Percentiles rank a stretch among this genome's conserved stretches.
These are phyloP conservation scores for Tupaia chinensis DNA, from an alignment of 2,113 vertebrate species.

Conservation along the genomic window DNA sequence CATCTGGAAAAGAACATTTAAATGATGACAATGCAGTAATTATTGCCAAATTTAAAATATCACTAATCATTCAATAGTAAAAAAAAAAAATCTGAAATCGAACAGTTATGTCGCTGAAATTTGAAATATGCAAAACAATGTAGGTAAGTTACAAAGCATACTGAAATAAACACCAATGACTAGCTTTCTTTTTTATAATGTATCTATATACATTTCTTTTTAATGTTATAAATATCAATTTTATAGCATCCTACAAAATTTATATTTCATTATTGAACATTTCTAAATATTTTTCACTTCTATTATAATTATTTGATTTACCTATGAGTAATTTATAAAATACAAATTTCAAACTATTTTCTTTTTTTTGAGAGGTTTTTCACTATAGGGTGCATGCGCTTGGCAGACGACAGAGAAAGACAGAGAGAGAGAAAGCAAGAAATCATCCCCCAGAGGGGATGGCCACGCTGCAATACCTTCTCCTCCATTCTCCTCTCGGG, in stretches of 20 bases:
- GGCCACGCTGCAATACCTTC: no score
- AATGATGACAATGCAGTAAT: conserved; percentile 62
- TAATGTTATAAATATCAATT: background rate
- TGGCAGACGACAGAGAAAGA: no score
- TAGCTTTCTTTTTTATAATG: background rate
- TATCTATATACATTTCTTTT: background rate
- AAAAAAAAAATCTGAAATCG: conserved; percentile 64
- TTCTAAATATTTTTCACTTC: background rate
- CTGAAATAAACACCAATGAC: background rate
- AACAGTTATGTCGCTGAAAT: background rate
- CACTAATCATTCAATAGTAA: conserved; percentile 65
- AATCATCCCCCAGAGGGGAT: no score
- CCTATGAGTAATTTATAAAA: background rate
- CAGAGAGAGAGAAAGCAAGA: no score
- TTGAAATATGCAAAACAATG: background rate
- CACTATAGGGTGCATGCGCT: no score
- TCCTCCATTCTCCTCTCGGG: no score
- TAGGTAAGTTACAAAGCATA: background rate
- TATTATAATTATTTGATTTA: background rate
- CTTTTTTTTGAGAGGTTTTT: background rate
- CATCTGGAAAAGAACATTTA: conserved; percentile 58
- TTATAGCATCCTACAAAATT: background rate
- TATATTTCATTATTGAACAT: background rate
- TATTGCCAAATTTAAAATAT: conserved; percentile 59
- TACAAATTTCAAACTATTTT: background rate